These are phyloP conservation scores for Ardeotis arabs DNA, from an alignment of 2,113 vertebrate genomes.

Conservation along the genomic window DNA sequence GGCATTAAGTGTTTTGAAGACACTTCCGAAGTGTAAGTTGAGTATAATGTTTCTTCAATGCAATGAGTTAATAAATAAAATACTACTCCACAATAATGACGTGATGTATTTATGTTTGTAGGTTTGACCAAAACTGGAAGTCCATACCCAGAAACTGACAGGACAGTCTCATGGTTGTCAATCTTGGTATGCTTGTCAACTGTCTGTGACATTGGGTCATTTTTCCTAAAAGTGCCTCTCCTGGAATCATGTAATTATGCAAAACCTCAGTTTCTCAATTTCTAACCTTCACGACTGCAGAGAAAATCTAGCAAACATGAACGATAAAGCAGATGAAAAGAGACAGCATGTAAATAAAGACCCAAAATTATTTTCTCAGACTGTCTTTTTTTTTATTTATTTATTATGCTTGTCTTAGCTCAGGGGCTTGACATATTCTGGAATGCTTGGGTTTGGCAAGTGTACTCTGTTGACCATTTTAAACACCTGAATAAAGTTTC, in stretches of 20 bases:
- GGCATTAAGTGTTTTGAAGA: constrained; percentile 30
- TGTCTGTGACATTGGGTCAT: background rate
- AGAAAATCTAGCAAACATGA: constrained; percentile 24
- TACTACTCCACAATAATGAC: background rate
- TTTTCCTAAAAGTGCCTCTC: background rate
- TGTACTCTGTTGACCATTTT: background rate
- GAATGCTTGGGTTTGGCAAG: background rate
- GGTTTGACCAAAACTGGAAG: background rate
- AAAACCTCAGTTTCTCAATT: constrained; percentile 30
- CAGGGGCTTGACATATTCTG: background rate
- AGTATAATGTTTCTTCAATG: background rate
- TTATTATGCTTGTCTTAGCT: background rate
- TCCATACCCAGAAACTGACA: background rate
- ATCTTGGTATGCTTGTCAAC: background rate
- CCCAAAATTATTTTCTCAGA: background rate
- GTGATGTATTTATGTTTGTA: background rate
- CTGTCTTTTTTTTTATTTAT: background rate
- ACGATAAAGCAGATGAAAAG: background rate
- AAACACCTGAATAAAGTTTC: background rate
- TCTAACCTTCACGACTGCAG: background rate
- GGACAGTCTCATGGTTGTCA: background rate
- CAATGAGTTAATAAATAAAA: background rate
- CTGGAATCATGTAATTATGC: background rate
- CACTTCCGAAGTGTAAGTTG: background rate
- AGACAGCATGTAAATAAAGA: background rate